These are phyloP conservation scores for Leptura quadrifasciata DNA, from an alignment of 2,888 invertebrate species.

Conservation along the genomic window DNA sequence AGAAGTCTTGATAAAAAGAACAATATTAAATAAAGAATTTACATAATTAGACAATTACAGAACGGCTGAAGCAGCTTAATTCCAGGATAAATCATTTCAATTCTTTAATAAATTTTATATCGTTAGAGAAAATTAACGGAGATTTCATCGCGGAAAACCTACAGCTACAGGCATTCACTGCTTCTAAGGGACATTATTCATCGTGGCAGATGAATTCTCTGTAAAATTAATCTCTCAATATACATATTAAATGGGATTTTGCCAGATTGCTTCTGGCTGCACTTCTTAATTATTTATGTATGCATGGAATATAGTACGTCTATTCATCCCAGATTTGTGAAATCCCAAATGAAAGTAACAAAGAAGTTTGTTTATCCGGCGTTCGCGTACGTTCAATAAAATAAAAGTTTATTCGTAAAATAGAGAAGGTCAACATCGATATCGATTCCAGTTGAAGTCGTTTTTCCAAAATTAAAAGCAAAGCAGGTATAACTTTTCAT, in stretches of 20 bases:
- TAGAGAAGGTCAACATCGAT: not conserved
- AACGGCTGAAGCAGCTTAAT: not conserved
- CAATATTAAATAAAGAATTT: not conserved
- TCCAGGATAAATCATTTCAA: not conserved
- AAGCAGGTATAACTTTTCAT: too few relatives aligned
- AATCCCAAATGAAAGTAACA: not conserved
- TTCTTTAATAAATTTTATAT: not conserved
- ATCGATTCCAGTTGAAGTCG: too few relatives aligned
- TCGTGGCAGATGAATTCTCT: not conserved
- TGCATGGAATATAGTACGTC: conserved; percentile 16
- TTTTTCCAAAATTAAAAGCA: too few relatives aligned
- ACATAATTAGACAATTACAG: not conserved
- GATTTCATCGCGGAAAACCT: not conserved
- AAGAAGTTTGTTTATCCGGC: not conserved
- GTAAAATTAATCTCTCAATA: not conserved
- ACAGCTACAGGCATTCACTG: not conserved
- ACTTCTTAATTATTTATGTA: conserved; percentile 23
- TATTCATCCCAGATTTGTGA: conserved; percentile 11
- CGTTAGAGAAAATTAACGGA: not conserved
- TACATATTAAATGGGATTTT: conserved; percentile 2
- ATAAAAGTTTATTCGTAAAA: not conserved
- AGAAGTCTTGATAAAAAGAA: not conserved
- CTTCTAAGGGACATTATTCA: not conserved
- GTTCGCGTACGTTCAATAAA: not conserved
- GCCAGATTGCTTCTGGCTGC: conserved; percentile 7